Evolutionary conservation across 37 sponge, comb jelly and placozoan genomes (phyloP).

Genomic region (Geodia barretti): DNA sequence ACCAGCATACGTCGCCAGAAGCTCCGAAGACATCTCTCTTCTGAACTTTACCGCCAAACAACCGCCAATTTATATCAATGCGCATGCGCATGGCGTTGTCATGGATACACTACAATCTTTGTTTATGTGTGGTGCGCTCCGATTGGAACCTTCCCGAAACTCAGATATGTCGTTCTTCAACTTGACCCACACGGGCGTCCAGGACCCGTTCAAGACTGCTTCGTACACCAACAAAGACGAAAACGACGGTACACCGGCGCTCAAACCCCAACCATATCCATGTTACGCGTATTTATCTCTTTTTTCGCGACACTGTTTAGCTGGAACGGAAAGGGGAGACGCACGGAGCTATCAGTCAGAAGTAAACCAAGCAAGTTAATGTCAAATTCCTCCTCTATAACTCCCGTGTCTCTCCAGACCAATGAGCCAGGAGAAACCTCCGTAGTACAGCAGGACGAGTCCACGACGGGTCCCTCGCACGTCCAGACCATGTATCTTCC

Average conservation of each 20-base stretch:
- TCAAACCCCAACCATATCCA: no score
- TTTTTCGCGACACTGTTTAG: no score
- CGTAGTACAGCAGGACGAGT: neutral
- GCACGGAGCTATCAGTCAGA: no score
- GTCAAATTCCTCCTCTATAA: neutral
- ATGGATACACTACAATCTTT: neutral
- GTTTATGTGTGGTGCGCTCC: neutral
- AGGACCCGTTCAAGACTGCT: constrained; percentile 73
- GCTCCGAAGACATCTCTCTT: constrained; percentile 47
- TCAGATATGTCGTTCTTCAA: constrained; percentile 95
- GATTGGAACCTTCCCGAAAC: neutral
- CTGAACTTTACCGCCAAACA: constrained; percentile 44
- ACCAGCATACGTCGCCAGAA: constrained; percentile 86
- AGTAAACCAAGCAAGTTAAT: no score
- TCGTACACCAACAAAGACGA: neutral
- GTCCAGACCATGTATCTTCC: neutral
- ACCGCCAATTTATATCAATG: neutral
- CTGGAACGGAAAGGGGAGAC: no score
- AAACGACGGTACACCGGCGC: neutral
- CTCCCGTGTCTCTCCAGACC: neutral
- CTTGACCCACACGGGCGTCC: constrained; percentile 86
- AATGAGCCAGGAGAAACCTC: no score
- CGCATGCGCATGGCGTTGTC: constrained; percentile 1
- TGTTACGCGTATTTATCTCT: no score
- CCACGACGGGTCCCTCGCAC: neutral